Evolutionary conservation across 1,140 invertebrate genomes (phyloP).

Genomic region (Globodera ellingtonae): DNA sequence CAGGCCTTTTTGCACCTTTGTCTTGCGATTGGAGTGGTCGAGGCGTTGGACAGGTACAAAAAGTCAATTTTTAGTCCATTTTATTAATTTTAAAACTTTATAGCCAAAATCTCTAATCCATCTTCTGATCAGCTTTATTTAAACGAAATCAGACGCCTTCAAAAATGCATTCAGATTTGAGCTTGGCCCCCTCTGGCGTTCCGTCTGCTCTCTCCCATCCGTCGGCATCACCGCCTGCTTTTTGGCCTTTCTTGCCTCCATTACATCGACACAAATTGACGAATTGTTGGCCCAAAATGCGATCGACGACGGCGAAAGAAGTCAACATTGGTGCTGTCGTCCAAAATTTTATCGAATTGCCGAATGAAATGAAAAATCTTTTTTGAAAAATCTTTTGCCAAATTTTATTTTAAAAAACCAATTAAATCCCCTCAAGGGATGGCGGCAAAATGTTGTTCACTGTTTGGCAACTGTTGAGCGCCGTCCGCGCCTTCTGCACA

Average conservation of each 20-base stretch:
- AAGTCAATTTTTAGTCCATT: not conserved
- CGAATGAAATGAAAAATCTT: too few species aligned
- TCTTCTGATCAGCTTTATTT: too few species aligned
- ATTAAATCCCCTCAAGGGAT: not conserved
- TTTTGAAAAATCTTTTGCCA: slow-evolving; percentile 3
- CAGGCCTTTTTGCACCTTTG: slow-evolving; percentile 24
- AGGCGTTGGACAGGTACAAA: slow-evolving; percentile 23
- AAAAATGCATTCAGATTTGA: slow-evolving; percentile 8
- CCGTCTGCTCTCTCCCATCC: not conserved
- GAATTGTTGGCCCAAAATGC: slow-evolving; percentile 8
- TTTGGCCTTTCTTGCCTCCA: slow-evolving; percentile 10
- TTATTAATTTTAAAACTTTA: not conserved
- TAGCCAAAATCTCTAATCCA: not conserved
- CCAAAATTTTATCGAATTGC: not conserved
- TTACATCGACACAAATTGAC: slow-evolving; percentile 13
- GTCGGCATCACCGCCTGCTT: slow-evolving; percentile 6
- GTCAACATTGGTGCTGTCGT: not conserved
- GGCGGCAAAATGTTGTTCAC: not conserved
- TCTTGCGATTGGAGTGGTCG: slow-evolving; percentile 9
- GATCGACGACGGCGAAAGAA: not conserved
- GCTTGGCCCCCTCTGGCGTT: not conserved
- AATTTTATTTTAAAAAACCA: not conserved
- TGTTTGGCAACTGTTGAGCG: not conserved
- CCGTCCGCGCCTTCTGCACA: not conserved
- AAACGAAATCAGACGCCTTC: not conserved